A percentile compares a stretch with the other conserved stretches of the same genome.
Conservation (phyloP, 2,888 invertebrate genomes). For the Stenurella melanura region DNA sequence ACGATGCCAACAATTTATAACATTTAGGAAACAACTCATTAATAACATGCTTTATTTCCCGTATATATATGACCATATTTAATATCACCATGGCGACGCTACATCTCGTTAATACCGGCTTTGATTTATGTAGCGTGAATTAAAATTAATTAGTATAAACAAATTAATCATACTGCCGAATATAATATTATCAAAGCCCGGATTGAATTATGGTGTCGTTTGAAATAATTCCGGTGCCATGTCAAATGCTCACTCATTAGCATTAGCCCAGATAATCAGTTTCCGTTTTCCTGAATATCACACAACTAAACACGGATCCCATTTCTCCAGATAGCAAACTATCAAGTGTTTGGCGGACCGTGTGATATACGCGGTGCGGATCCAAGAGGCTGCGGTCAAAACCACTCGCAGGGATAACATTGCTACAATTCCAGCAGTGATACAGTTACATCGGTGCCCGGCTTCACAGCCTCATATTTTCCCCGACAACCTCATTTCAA, state of each 20-base stretch:
- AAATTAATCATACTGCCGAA: slow-evolving; percentile 34
- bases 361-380: slow-evolving; percentile 31
- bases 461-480: slow-evolving; percentile 47
- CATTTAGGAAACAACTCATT: not conserved
- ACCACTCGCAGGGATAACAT: slow-evolving; percentile 24
- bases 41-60: not conserved
- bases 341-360: slow-evolving; percentile 33
- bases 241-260: slow-evolving; percentile 44
- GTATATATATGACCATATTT: not conserved
- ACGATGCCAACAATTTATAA: too few relatives aligned
- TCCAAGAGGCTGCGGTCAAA: slow-evolving; percentile 31
- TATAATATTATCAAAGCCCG: slow-evolving; percentile 32
- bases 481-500: slow-evolving; percentile 45
- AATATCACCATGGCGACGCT: not conserved
- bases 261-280: slow-evolving; percentile 42
- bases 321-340: slow-evolving; percentile 37
- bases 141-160: slow-evolving; percentile 35
- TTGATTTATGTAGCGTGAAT: slow-evolving; percentile 30
- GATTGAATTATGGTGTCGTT: slow-evolving; percentile 31
- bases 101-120: slow-evolving; percentile 3
- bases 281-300: slow-evolving; percentile 38
- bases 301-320: slow-evolving; percentile 33
- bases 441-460: slow-evolving; percentile 18
- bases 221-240: slow-evolving; percentile 37
- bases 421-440: slow-evolving; percentile 28